Evolutionary conservation across 2,888 invertebrate genomes (phyloP).

Genomic region (Lamellibrachia satsuma): DNA sequence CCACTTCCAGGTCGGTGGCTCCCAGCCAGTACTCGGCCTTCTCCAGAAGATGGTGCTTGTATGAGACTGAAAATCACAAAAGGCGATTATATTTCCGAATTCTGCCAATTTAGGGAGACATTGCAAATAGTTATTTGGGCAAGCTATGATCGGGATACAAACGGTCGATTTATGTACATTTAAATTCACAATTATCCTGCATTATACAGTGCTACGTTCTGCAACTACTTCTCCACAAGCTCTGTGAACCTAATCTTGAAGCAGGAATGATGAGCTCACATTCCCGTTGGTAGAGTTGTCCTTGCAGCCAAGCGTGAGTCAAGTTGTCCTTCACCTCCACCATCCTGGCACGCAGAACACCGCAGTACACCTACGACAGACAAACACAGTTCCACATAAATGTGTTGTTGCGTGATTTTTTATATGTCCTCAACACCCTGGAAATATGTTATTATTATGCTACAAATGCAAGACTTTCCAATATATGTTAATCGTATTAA

Average conservation of each 20-base stretch:
- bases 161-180: too few relatives aligned
- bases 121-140: neutral
- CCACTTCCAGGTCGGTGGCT: neutral
- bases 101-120: too few relatives aligned
- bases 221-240: neutral
- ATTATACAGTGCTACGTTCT: neutral
- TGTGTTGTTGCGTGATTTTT: neutral
- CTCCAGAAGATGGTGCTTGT: neutral
- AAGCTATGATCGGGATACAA: too few relatives aligned
- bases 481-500: neutral
- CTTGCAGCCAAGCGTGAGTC: neutral
- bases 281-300: neutral
- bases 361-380: neutral
- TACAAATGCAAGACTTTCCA: neutral
- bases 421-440: neutral
- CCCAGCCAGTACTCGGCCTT: slow-evolving; percentile 5
- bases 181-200: too few relatives aligned
- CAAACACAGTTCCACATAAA: neutral
- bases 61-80: neutral
- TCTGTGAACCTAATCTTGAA: too few relatives aligned
- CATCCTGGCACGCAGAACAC: neutral
- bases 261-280: too few relatives aligned
- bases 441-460: neutral
- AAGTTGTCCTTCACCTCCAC: neutral
- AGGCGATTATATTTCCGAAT: too few relatives aligned